A percentile compares a stretch with the other conserved stretches of the same genome.
Evolutionary conservation across 2,888 invertebrate species (phyloP).

Genomic region (Trissolcus japonicus): DNA sequence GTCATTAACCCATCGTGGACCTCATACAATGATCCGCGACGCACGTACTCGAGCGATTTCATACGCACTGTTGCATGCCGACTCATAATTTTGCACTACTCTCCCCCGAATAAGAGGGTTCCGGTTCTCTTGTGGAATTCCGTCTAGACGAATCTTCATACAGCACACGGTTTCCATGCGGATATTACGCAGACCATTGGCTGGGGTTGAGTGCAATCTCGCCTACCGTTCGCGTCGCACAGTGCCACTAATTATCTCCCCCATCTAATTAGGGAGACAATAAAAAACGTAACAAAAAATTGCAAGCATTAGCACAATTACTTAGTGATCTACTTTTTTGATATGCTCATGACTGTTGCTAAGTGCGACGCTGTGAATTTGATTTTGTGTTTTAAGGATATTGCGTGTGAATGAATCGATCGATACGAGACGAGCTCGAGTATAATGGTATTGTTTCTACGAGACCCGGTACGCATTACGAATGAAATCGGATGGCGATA

Average conservation of each 20-base stretch:
- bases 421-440: constrained; percentile 24
- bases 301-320: constrained; percentile 36
- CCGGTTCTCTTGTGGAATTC: constrained; percentile 48
- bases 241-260: constrained; percentile 26
- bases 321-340: constrained; percentile 35
- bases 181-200: constrained; percentile 34
- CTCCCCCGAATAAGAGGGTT: constrained; percentile 40
- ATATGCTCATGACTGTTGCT: background rate
- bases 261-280: constrained; percentile 20
- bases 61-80: constrained; percentile 43
- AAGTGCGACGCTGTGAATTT: background rate
- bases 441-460: constrained; percentile 21
- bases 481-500: background rate
- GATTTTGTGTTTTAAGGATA: constrained; percentile 17
- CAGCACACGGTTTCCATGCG: constrained; percentile 32
- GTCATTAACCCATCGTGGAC: constrained; percentile 37
- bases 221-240: background rate
- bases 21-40: constrained; percentile 24
- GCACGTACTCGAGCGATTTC: constrained; percentile 33
- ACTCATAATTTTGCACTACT: constrained; percentile 47
- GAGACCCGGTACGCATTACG: constrained; percentile 1
- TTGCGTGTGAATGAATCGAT: constrained; percentile 15
- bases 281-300: constrained; percentile 1
- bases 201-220: constrained; percentile 3
- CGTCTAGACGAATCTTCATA: constrained; percentile 51